Base-by-base conservation (phyloP, 2,113 vertebrate species). In the Prionailurus viverrinus region DNA sequence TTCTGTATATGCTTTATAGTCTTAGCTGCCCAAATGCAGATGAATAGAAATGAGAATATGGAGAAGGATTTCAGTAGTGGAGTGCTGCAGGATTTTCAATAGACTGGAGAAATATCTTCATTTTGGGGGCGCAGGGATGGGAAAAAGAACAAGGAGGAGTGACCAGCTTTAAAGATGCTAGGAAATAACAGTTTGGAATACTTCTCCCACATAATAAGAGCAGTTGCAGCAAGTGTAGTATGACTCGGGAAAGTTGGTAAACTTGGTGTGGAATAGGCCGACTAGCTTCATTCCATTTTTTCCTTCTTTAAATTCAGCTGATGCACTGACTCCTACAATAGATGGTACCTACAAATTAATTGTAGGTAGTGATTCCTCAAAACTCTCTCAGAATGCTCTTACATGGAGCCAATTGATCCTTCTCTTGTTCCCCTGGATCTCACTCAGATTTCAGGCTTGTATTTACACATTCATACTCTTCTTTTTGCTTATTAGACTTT, bases 381-480 rank as follows among this genome's bases (percentile, higher is more conserved):
- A 87, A 78, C 65, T 14, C 10, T 87, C 82, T 86, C 71, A 7
- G 41, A 89, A 81, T 41, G 8, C 41, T 53, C 53, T 81, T 73
- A 18, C 33, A 65, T 74, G 10, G 18, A 83, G 29, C 13, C 78
- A 33, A 51, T 94, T 73, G 39, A 10, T 76, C 68, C 55, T 83
- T 83, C 21, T 51, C 1, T 89, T 61, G n/a, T 74, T 83, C 66
- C 7, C 41, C 41, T 55, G 45, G 41, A 65, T 53, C 36, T 76
- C 51, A 23, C 31, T 71, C 86, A 90, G 93, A 76, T 82, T 95
- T 89, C 41, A 41, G 55, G 68, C n/a, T 82, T 74, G 14, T 74
- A 66, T n/a, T 41, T 23, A 11, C 29, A 27, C 53, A 82, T 94
- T 21, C 16, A 9, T 29, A 76, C 8, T 76, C 13, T 36, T 71